Percentiles rank a stretch among this genome's conserved stretches.
These are phyloP conservation scores for Tenthredo notha DNA, from an alignment of 2,888 invertebrate species.

Conservation along the genomic window DNA sequence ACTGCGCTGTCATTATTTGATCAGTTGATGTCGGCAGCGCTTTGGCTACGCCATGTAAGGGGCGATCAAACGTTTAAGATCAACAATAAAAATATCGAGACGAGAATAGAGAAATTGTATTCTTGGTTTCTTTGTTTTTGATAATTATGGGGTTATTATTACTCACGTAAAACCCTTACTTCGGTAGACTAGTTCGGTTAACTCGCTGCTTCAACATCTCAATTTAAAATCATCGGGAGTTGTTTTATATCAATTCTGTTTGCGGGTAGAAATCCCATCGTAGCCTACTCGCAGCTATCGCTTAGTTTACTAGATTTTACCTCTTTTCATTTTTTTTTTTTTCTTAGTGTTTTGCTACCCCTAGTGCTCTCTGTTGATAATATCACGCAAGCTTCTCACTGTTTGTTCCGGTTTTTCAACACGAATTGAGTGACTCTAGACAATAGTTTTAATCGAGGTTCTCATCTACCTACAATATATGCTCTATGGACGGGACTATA, in stretches of 20 bases:
- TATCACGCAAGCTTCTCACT: neutral
- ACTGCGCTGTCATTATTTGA: neutral
- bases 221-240: constrained; percentile 34
- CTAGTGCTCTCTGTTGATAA: constrained; percentile 50
- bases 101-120: neutral
- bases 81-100: constrained; percentile 16
- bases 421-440: neutral
- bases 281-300: neutral
- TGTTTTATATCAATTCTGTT: neutral
- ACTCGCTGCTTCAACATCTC: constrained; percentile 21
- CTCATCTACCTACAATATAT: neutral
- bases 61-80: constrained; percentile 25
- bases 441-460: neutral
- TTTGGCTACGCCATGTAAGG: constrained; percentile 32
- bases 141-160: neutral
- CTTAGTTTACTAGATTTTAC: neutral
- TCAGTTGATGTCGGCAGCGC: neutral
- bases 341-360: constrained; percentile 46
- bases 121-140: neutral
- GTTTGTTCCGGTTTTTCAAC: neutral
- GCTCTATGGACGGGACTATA: neutral
- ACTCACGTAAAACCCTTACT: constrained; percentile 7
- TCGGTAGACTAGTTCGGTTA: neutral
- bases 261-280: constrained; percentile 30
- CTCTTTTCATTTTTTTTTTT: neutral